phyloP scores from a whole-genome alignment of 92 coral and sea anemone species.

The Pocillopora meandrina region DNA sequence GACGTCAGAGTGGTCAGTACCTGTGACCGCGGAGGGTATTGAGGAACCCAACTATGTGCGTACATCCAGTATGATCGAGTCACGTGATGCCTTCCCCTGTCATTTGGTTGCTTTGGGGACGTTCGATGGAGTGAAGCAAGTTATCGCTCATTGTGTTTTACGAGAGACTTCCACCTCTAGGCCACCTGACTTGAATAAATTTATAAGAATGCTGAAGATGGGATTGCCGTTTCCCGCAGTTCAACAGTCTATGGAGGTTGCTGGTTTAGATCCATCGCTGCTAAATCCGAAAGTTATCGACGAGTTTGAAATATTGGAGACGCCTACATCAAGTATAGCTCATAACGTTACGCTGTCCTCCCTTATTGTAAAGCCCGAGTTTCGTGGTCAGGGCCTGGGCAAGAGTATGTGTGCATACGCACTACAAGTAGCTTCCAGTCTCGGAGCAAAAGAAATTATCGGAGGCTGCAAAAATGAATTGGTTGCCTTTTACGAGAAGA shows the following conservation, averaged over 20 bases:
- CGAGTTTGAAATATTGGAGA: background rate
- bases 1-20: conserved; percentile 65
- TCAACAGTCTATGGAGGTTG: conserved; percentile 50
- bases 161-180: conserved; percentile 11
- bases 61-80: conserved; percentile 57
- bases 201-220: conserved; percentile 53
- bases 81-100: conserved; percentile 60
- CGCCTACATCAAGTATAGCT: background rate
- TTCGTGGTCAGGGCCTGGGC: conserved; percentile 72
- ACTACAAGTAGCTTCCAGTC: conserved; percentile 26
- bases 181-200: conserved; percentile 24
- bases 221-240: conserved; percentile 60
- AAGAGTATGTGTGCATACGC: conserved; percentile 68
- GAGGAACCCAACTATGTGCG: conserved; percentile 47
- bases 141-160: conserved; percentile 55
- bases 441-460: conserved; percentile 36
- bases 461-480: conserved; percentile 49
- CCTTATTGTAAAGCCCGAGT: conserved; percentile 63
- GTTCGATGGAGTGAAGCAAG: conserved; percentile 15
- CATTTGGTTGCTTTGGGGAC: conserved; percentile 57
- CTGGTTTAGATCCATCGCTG: conserved; percentile 51
- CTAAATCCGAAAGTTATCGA: conserved; percentile 6
- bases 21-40: conserved; percentile 45
- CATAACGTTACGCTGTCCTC: conserved; percentile 44
- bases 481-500: conserved; percentile 49